phyloP scores from a whole-genome alignment of 2,888 invertebrate species.

The Chrysolina oricalcia region DNA sequence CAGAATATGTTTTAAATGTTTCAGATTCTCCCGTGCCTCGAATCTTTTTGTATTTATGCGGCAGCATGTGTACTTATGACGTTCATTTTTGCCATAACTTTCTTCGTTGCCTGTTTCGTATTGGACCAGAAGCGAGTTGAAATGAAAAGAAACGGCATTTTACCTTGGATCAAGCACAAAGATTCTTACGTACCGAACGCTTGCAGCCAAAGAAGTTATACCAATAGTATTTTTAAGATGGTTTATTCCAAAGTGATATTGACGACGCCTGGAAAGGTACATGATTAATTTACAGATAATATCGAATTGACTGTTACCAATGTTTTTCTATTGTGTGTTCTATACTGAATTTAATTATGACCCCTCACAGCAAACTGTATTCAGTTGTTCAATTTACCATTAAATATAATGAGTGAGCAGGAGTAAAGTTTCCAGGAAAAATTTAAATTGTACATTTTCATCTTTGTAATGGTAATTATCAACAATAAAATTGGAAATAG shows the following conservation, averaged over 20 bases:
- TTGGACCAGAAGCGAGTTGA: conserved; percentile 81
- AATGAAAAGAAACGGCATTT: conserved; percentile 77
- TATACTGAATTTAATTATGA: no score
- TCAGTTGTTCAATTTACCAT: no score
- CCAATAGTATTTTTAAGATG: conserved; percentile 75
- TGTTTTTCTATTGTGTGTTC: no score
- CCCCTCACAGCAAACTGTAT: no score
- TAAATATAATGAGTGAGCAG: no score
- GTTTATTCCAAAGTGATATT: conserved; percentile 80
- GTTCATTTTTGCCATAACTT: conserved; percentile 85
- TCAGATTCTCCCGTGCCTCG: conserved; percentile 84
- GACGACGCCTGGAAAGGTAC: conserved; percentile 79
- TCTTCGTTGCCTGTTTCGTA: conserved; percentile 85
- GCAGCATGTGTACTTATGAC: conserved; percentile 84
- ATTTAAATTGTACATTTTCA: no score
- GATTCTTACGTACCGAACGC: conserved; percentile 73
- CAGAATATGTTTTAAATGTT: conserved; percentile 53
- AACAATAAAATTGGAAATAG: no score
- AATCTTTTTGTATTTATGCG: conserved; percentile 88
- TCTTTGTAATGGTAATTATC: no score
- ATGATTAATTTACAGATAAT: conserved; percentile 29
- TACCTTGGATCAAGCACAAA: conserved; percentile 79
- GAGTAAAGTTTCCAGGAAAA: no score
- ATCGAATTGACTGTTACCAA: not conserved
- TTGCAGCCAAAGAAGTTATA: conserved; percentile 74